Percentiles rank a stretch among this genome's conserved stretches.
These are phyloP conservation scores for Brachionus manjavacas DNA, from an alignment of 1,140 invertebrate species.

Conservation along the genomic window DNA sequence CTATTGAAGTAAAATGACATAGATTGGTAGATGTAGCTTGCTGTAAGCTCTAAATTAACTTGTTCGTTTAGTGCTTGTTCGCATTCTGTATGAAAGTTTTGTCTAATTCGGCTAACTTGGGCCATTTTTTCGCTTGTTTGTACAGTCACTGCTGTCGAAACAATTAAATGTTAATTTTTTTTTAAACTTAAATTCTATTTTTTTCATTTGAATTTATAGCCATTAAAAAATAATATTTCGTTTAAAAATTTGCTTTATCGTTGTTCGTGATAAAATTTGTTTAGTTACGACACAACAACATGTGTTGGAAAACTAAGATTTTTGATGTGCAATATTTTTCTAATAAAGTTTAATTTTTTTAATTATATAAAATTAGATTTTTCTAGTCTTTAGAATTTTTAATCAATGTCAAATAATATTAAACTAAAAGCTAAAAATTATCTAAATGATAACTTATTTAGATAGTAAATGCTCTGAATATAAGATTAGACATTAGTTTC, in stretches of 20 bases:
- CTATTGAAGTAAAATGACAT: conserved; percentile 73
- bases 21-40: conserved; percentile 72
- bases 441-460: not conserved
- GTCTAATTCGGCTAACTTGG: conserved; percentile 62
- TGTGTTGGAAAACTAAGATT: not conserved
- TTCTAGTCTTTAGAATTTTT: too few relatives aligned
- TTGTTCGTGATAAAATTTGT: not conserved
- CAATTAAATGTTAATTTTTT: not conserved
- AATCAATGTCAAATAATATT: not conserved
- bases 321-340: not conserved
- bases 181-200: not conserved
- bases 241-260: not conserved
- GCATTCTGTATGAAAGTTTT: conserved; percentile 69
- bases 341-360: not conserved
- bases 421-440: too few relatives aligned
- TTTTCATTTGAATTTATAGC: not conserved
- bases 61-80: conserved; percentile 72
- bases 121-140: conserved; percentile 8
- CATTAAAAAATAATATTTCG: not conserved
- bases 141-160: conserved; percentile 18
- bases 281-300: not conserved
- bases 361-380: not conserved
- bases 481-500: too few relatives aligned
- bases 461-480: too few relatives aligned
- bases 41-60: conserved; percentile 74